Conservation (phyloP, 2,888 invertebrate genomes). For the Troides aeacus region DNA sequence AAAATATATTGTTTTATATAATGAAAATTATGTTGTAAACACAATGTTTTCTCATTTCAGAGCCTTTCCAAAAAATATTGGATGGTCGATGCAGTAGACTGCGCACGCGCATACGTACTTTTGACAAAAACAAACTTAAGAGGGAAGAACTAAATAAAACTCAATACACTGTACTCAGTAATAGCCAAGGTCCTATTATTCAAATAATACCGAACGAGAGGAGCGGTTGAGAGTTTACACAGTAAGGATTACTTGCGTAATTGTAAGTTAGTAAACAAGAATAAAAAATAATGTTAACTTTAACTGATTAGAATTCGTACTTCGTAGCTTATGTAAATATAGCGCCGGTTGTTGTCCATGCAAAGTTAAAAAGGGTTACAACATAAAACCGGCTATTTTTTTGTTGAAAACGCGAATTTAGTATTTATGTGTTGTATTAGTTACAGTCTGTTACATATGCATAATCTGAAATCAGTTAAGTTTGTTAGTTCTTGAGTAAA, state of each 20-base stretch:
- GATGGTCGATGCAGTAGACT: conserved; percentile 68
- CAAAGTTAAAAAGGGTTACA: conserved; percentile 7
- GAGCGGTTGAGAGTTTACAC: conserved; percentile 7
- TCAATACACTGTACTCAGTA: conserved; percentile 61
- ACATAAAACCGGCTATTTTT: conserved; percentile 2
- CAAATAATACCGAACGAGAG: conserved; percentile 44
- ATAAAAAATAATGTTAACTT: neutral
- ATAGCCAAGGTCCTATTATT: conserved; percentile 51
- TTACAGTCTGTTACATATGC: conserved; percentile 24
- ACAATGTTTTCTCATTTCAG: conserved; percentile 48
- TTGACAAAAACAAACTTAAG: conserved; percentile 60
- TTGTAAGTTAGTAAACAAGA: neutral
- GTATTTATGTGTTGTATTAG: conserved; percentile 9
- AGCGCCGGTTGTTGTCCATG: conserved; percentile 2
- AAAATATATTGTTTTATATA: neutral
- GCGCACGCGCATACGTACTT: conserved; percentile 64
- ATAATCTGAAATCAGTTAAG: conserved; percentile 23
- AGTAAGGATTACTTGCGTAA: conserved; percentile 1
- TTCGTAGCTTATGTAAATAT: conserved; percentile 13
- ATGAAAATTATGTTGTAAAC: neutral
- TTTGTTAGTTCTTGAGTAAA: conserved; percentile 13
- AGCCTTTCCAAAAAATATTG: conserved; percentile 59
- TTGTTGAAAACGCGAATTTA: conserved; percentile 1
- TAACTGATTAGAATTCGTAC: neutral
- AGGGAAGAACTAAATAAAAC: conserved; percentile 62